Evolutionary conservation across 35 echinoderm and acorn worm genomes (phyloP), one percentile per base, ranked within the genome.

Genomic region (Anneissia japonica): DNA sequence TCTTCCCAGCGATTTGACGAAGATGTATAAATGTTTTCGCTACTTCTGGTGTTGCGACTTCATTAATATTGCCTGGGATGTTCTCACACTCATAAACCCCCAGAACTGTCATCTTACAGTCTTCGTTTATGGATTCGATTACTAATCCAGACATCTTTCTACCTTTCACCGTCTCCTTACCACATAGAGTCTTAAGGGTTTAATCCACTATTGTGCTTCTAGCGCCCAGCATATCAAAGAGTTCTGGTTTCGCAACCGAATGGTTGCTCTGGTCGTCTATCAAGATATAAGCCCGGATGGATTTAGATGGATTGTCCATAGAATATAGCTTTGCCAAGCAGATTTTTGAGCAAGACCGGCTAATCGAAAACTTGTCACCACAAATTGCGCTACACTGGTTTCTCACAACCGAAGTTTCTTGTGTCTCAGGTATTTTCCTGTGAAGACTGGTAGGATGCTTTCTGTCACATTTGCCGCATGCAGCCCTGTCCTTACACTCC

Each of bases 11-110:
- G 77, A 89, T 89, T 9, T 31, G 79, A 31, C 31, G 81, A 77
- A 89, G 87, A 34, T 89, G 79, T 11, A 75, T 64, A 38, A 82
- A 89, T 32, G 79, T 14, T 32, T n/a, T n/a, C n/a, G 30, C 31
- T 34, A 79, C 34, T 34, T 79, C 77, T 79, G 77, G 29, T 79
- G 79, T 81, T 3, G 79, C 35, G 38, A 81, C 40, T 32, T 81
- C 79, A 10, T 38, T 38, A 26, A 16, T 81, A 39, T 32, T 26
- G 12, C 79, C 38, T 40, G 79, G 79, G 9, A 81, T 81, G 35
- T 38, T 40, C 3, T 81, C 10, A 26, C 38, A 38, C 26, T 81
- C 79, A 38, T 39, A 10, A 4, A 81, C 3, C 21, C 2, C 3
- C 0, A 11, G 79, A 0, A 26, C 35, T 16, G 51, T 9, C 23